Evolutionary conservation across 37 sponge, comb jelly and placozoan genomes (phyloP).

Genomic region (Petrosia ficiformis): DNA sequence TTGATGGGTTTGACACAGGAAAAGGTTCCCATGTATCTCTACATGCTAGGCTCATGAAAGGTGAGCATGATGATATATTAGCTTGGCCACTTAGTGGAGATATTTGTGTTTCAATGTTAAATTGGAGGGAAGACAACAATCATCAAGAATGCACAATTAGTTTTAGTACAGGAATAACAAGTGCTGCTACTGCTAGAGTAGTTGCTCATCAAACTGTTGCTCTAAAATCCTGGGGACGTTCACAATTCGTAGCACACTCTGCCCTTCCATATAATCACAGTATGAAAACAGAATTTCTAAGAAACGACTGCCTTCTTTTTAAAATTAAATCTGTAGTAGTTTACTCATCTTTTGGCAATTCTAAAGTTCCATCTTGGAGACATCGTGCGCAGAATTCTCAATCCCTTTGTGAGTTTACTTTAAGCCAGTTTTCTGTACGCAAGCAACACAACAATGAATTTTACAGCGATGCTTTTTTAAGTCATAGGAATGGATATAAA

Average conservation of each 20-base stretch:
- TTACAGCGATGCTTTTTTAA: neutral
- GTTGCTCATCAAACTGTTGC: neutral
- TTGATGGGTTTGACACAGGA: neutral
- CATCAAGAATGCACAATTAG: neutral
- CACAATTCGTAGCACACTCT: slow-evolving; percentile 1
- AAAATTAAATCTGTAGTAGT: neutral
- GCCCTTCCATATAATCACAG: neutral
- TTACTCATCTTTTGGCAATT: neutral
- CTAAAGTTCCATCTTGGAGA: neutral
- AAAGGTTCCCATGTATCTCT: neutral
- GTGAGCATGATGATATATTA: neutral
- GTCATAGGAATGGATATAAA: neutral
- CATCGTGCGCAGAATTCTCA: neutral
- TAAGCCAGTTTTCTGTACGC: neutral
- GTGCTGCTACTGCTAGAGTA: neutral
- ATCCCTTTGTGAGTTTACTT: neutral
- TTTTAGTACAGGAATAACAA: neutral
- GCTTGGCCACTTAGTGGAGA: neutral
- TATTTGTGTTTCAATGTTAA: neutral
- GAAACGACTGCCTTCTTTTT: neutral
- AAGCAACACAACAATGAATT: neutral
- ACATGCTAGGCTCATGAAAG: neutral
- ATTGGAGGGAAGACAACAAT: slow-evolving; percentile 1
- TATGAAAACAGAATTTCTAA: slow-evolving; percentile 4
- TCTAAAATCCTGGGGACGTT: neutral